These are phyloP conservation scores for Tetraneura akinire DNA, from an alignment of 1,140 invertebrate genomes.

Conservation along the genomic window DNA sequence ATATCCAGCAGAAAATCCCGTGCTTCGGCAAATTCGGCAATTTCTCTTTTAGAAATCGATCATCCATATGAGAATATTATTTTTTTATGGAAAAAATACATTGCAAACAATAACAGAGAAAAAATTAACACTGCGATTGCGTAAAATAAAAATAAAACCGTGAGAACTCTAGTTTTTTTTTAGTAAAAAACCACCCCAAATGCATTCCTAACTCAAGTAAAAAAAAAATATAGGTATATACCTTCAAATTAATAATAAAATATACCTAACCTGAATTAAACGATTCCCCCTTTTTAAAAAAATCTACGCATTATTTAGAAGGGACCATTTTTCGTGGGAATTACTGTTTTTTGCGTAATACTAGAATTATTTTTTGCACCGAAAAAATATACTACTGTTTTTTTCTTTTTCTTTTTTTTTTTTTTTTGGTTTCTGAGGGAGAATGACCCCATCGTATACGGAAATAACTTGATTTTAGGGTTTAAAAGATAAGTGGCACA, in stretches of 20 bases:
- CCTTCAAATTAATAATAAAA: slow-evolving; percentile 31
- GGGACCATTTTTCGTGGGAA: slow-evolving; percentile 50
- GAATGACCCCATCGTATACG: slow-evolving; percentile 18
- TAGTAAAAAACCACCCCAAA: slow-evolving; percentile 45
- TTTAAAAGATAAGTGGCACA: slow-evolving; percentile 46
- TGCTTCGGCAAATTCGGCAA: neutral
- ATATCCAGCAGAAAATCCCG: neutral
- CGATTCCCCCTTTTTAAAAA: slow-evolving; percentile 45
- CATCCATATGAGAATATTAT: slow-evolving; percentile 24
- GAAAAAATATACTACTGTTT: slow-evolving; percentile 30
- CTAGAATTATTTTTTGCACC: slow-evolving; percentile 23
- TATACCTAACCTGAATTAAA: slow-evolving; percentile 18
- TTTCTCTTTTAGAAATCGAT: slow-evolving; percentile 46
- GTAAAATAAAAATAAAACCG: slow-evolving; percentile 35
- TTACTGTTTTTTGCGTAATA: slow-evolving; percentile 37
- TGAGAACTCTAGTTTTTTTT: slow-evolving; percentile 45
- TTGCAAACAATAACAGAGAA: slow-evolving; percentile 41
- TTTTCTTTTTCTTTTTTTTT: too few species aligned
- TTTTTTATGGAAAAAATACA: slow-evolving; percentile 1
- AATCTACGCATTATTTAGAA: neutral
- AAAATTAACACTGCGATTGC: slow-evolving; percentile 46
- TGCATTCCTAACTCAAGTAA: slow-evolving; percentile 28
- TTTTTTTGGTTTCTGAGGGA: slow-evolving; percentile 22
- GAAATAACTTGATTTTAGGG: slow-evolving; percentile 49
- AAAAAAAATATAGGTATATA: slow-evolving; percentile 17